Conservation (phyloP, 2,888 invertebrate species). For the Antheraea assamensis region DNA sequence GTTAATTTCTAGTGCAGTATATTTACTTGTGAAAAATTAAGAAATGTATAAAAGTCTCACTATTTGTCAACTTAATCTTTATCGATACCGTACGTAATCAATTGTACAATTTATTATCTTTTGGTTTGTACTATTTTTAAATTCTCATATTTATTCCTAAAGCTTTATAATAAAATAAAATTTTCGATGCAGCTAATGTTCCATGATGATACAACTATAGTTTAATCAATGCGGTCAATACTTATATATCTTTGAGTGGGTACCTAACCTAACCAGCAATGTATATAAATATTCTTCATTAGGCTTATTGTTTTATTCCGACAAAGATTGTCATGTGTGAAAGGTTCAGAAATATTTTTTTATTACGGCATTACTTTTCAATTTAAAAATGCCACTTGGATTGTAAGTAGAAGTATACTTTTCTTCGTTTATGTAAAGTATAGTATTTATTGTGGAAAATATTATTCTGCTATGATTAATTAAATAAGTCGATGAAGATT, state of each 20-base stretch:
- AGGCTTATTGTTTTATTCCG: conserved; percentile 28
- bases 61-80: no score
- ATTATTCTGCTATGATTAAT: background rate
- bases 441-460: background rate
- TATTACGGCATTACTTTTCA: conserved; percentile 12
- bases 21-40: no score
- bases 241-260: conserved; percentile 18
- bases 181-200: background rate
- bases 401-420: background rate
- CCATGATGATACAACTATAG: no score
- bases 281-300: conserved; percentile 43
- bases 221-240: background rate
- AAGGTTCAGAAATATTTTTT: conserved; percentile 15
- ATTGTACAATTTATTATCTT: no score
- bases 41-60: no score
- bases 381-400: conserved; percentile 50
- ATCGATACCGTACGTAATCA: no score
- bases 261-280: conserved; percentile 19
- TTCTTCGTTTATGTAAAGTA: background rate
- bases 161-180: background rate
- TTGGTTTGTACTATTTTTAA: no score
- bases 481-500: background rate
- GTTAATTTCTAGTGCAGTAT: no score
- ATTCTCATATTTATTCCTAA: background rate
- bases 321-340: conserved; percentile 34